phyloP scores from a whole-genome alignment of 1,140 invertebrate species.

The Drosophila gunungcola region DNA sequence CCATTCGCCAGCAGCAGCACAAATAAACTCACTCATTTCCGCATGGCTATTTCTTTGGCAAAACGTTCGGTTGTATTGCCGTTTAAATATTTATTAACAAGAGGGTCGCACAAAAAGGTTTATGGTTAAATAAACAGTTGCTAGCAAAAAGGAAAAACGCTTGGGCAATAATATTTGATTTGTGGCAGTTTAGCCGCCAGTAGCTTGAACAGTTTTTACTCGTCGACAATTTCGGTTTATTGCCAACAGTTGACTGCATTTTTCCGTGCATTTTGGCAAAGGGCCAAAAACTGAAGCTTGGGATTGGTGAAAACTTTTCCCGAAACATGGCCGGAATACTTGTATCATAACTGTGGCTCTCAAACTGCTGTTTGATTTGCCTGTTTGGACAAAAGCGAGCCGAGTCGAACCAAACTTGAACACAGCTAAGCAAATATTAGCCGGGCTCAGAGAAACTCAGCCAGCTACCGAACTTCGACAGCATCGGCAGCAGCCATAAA shows the following conservation, averaged over 20 bases:
- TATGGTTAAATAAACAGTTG: constrained; percentile 59
- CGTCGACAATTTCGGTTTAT: constrained; percentile 33
- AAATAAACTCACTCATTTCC: constrained; percentile 72
- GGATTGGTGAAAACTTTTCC: constrained; percentile 7
- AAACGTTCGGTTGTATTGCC: constrained; percentile 32
- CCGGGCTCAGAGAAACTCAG: constrained; percentile 57
- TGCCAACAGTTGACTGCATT: constrained; percentile 63
- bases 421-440: constrained; percentile 78
- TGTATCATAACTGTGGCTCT: constrained; percentile 62
- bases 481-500: constrained; percentile 34
- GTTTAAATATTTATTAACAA: constrained; percentile 72
- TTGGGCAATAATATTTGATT: constrained; percentile 71
- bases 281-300: constrained; percentile 28
- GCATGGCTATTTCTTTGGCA: constrained; percentile 61
- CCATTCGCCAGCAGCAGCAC: constrained; percentile 20
- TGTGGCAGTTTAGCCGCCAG: constrained; percentile 57
- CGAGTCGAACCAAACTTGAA: constrained; percentile 64
- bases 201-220: constrained; percentile 14
- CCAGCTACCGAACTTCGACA: constrained; percentile 35
- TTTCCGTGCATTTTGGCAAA: constrained; percentile 55
- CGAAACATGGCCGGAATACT: constrained; percentile 29
- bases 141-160: constrained; percentile 26
- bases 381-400: constrained; percentile 66
- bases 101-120: constrained; percentile 37
- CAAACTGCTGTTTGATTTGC: constrained; percentile 70